Base-by-base conservation (phyloP, 2,888 invertebrate species). In the Pyrochroa serraticornis region DNA sequence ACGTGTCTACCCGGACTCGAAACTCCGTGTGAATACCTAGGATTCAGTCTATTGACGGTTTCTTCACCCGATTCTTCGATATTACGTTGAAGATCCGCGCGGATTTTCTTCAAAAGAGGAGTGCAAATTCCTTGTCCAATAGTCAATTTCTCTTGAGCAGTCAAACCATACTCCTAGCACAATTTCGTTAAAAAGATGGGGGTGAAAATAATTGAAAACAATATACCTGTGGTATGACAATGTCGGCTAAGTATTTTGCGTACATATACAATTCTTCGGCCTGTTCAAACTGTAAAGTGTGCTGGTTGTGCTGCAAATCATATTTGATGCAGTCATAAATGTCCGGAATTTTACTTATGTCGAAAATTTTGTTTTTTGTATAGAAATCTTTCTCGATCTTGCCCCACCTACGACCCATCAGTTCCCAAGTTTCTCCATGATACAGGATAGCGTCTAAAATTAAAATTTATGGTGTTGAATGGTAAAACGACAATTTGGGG, bases 241-340 rank as follows among this genome's bases (percentile, higher is more conserved):
- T 93, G 78, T 99, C 99, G 0, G 99, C 99, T 72, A 99, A 82
- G 76, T 96, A 95, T 80, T 99, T 99, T 0, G 98, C 93, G 75
- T 95, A 94, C 49, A 93, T 91, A 75, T 98, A 99, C 41, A 95
- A 80, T 77, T 96, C 93, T 75, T 96, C 95, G 0, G 95, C 94
- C 74, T 91, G 87, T 71, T 93, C 93, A 73, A 93, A 96, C 79
- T 97, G 95, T 66, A 97, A 78, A 1, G 95, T 94, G 73, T 95
- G 94, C 74, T 95, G 95, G 79, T 99, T 99, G 78, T 99, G 99
- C 75, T 98, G 97, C 65, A 98, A 81, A 80, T 99, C 99, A 76
- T 96, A 99, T 77, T 99, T 99, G 71, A 99, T 98, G 77, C 98
- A 98, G 82, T 99, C 99, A 75, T 99, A 99, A 66, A 99, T 99